Base-by-base conservation (phyloP, 2,888 invertebrate species). In the Diplazon laetatorius region DNA sequence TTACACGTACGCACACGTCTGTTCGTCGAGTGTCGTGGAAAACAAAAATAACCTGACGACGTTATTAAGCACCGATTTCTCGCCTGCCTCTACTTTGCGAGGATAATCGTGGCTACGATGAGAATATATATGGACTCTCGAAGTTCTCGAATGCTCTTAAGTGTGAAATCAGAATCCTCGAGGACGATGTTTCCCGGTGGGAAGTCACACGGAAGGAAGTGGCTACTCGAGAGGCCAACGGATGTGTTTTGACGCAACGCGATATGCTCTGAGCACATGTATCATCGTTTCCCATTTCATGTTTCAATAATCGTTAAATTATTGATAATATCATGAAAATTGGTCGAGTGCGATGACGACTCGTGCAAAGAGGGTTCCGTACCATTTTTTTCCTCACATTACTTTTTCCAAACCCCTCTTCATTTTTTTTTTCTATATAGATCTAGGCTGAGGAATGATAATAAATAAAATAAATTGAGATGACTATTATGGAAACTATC, bases 11-110 rank as follows among this genome's bases (percentile, higher is more conserved):
- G 48, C 25, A 57, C 16, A 57, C 42, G 14, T 44, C 14, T n/a
- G n/a, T n/a, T 65, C 63, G 22, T 71, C 50, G 65, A 71, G 65
- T 76, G 52, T 30, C 60, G 71, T 65, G 70, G 65, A 72, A 76
- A 76, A 76, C 60, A 22, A 8, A 44, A 52, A 50, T 9, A 37
- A 39, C 55, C 60, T 72, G 69, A 77, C 48, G 48, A 62, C 52
- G 62, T 48, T n/a, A n/a, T n/a, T n/a, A n/a, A n/a, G n/a, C n/a
- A n/a, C n/a, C n/a, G n/a, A 63, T 57, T 69, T 72, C 30, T 62
- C 68, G 20, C 66, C 16, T 10, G 37, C 37, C 39, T 22, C n/a
- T n/a, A n/a, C n/a, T n/a, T 6, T 30, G 12, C 39, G 46, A 65
- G 57, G 46, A 73, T 73, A 48, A 59, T 77, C 62, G 66, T 48